Evolutionary conservation across 1,140 invertebrate species (phyloP), one percentile per base, ranked within the genome.

Genomic region (Drosophila malerkotliana): DNA sequence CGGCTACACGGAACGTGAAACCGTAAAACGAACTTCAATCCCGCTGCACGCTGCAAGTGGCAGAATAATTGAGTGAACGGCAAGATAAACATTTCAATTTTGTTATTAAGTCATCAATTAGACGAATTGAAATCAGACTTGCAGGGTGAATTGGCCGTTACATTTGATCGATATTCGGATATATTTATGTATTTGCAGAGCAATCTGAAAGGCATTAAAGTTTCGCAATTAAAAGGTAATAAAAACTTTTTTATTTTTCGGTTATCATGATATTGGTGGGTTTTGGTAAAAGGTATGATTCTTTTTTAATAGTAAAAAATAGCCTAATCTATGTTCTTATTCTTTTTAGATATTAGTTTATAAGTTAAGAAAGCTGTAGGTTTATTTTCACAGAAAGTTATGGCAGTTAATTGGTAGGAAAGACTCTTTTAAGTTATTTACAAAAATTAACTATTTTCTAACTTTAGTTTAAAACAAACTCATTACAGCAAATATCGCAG

Each of bases 71-170:
- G 83, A 88, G 83, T 88, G 83, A 88, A 89, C 64, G 83, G 76
- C 68, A 63, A 77, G 75, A 89, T 83, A 88, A 88, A 88, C 83
- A 88, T 79, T 83, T 88, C 83, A 88, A 88, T 84, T 81, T 82
- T 68, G 79, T 77, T 88, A 88, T 88, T 88, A 88, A 88, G 83
- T 83, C 83, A 88, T 88, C 83, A 88, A 89, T 88, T 88, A 88
- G 72, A 45, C 57, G 39, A 64, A 39, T 44, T 67, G 52, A 71
- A 53, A 72, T 69, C 47, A 49, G 55, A 62, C 49, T 32, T 47
- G 52, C 34, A 21, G 52, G 49, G 37, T 62, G 34, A 66, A 48
- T 63, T 32, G 30, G 14, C 28, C 47, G 12, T 59, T 34, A 24
- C 14, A n/a, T 48, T 54, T 48, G 37, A 73, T 51, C 18, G 44